Percentiles rank a stretch among this genome's conserved stretches.
Evolutionary conservation across 2,113 vertebrate genomes (phyloP).

Genomic region (Notarius lentiginosus): DNA sequence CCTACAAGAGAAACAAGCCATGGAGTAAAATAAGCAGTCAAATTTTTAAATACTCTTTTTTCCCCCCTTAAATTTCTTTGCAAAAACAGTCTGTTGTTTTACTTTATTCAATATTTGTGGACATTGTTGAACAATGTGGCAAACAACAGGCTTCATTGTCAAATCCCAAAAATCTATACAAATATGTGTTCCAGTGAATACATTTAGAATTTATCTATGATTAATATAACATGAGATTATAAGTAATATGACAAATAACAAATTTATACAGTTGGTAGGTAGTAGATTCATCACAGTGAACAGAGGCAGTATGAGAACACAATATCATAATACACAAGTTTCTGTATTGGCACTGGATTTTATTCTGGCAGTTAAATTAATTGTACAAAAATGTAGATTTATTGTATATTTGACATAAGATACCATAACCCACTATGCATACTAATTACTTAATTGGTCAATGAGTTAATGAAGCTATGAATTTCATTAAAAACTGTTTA

Average conservation of each 20-base stretch:
- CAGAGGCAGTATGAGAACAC: not conserved
- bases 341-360: not conserved
- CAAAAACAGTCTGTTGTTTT: not conserved
- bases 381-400: not conserved
- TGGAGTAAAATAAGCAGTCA: constrained; percentile 1
- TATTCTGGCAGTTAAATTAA: not conserved
- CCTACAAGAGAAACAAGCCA: constrained; percentile 18
- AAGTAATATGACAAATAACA: not conserved
- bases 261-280: not conserved
- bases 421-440: not conserved
- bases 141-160: not conserved
- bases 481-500: not conserved
- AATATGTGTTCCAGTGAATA: not conserved
- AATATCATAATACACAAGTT: not conserved
- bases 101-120: not conserved
- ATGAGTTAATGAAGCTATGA: not conserved
- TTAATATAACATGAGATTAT: not conserved
- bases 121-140: not conserved
- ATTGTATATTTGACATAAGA: not conserved
- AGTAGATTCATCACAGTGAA: constrained; percentile 21
- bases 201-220: not conserved
- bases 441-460: not conserved
- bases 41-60: not conserved
- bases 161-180: not conserved
- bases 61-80: not conserved